Evolutionary conservation across 1,140 invertebrate species (phyloP), one percentile per base, ranked within the genome.

Genomic region (Macrosteles quadrilineatus): DNA sequence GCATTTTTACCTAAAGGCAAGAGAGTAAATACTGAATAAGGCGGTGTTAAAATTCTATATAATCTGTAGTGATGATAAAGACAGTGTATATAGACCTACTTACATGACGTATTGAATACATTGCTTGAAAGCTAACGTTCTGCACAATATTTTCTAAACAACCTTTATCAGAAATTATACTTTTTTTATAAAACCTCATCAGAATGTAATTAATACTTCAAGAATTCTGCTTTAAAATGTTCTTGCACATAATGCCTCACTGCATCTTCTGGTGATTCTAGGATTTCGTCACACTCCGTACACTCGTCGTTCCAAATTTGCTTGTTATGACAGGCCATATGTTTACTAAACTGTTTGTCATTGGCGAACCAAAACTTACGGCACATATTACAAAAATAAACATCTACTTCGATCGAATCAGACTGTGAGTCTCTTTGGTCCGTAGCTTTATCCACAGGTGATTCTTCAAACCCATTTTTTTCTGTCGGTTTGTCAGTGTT

Each of bases 201-300:
- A 36, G 14, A 36, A 36, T 14, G 4, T 6, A 36, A 36, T 36
- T 14, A 36, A 36, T 14, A 36, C 32, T 14, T 36, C 3, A 59
- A 4, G n/a, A 27, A 59, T 29, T 59, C 55, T 29, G 25, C 55
- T 59, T 59, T 59, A 14, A 59, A 29, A 30, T 59, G 55, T 2
- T 59, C 55, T 59, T 59, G 21, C 27, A 59, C 55, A 59, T 30
- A 59, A 30, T 59, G 55, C 27, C 23, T 59, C 9, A 29, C 55
- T 21, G 55, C 55, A 27, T 29, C 27, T 29, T 59, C 55, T 9
- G 55, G 55, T 11, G 55, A 27, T 14, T 59, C 23, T 27, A 30
- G 23, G 27, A 59, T 25, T 14, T 21, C 25, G n/a, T 59, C 25
- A 59, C 55, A 59, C 12, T 11, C 25, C 25, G 55, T 9, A 29